A percentile compares a stretch with the other conserved stretches of the same genome.
Evolutionary conservation across 2,888 invertebrate genomes (phyloP).

Genomic region (Sarcophaga rosellei): DNA sequence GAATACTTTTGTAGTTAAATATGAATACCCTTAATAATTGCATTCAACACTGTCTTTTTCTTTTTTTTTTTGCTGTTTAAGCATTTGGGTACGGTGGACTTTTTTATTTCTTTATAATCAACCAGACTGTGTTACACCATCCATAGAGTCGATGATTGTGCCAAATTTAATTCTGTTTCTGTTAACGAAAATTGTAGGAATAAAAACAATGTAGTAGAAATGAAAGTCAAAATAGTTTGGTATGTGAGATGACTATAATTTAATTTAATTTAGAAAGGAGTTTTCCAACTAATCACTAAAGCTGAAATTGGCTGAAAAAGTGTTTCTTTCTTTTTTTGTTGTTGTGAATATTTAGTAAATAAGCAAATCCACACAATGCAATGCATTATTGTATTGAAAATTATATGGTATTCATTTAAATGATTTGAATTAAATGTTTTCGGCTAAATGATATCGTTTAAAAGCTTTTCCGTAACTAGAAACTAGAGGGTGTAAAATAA

Average conservation of each 20-base stretch:
- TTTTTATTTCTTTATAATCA: neutral
- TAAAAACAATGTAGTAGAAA: neutral
- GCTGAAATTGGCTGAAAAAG: neutral
- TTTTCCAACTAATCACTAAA: constrained; percentile 70
- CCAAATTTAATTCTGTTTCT: neutral
- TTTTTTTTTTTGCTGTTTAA: no score
- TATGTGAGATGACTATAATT: constrained; percentile 70
- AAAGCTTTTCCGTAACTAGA: no score
- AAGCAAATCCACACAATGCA: no score
- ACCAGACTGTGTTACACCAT: neutral
- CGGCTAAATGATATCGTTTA: no score
- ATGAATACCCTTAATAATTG: neutral
- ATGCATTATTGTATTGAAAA: no score
- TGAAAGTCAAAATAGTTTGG: neutral
- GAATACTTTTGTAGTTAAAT: no score
- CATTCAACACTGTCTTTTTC: neutral
- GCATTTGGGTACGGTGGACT: neutral
- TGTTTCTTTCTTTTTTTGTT: no score
- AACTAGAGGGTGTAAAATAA: no score
- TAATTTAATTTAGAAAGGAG: constrained; percentile 79
- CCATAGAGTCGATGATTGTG: neutral
- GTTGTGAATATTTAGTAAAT: no score
- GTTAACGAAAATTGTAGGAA: neutral
- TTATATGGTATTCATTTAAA: no score
- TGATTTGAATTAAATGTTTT: no score